A percentile compares a stretch with the other conserved stretches of the same genome.
Conservation (phyloP, 1,140 invertebrate species). For the Condylostylus longicornis region DNA sequence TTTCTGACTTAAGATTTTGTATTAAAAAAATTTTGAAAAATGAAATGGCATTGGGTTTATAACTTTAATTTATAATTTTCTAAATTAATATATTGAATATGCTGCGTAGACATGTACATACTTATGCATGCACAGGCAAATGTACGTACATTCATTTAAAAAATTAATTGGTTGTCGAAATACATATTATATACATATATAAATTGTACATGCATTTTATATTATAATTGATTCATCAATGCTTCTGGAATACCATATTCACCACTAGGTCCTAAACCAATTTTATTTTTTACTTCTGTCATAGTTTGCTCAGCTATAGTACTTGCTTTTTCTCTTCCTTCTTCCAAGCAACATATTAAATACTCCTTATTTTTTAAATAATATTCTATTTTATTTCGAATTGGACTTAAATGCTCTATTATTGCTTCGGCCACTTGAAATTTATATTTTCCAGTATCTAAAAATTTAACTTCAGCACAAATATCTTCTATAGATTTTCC, state of each 20-base stretch:
- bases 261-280: slow-evolving; percentile 36
- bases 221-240: background rate
- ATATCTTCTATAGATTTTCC: slow-evolving; percentile 55
- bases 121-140: too few relatives aligned
- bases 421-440: slow-evolving; percentile 55
- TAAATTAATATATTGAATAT: too few relatives aligned
- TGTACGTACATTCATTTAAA: too few relatives aligned
- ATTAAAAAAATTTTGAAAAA: too few relatives aligned
- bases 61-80: too few relatives aligned
- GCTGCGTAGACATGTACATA: too few relatives aligned
- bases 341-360: slow-evolving; percentile 49
- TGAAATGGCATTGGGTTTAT: too few relatives aligned
- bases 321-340: slow-evolving; percentile 53
- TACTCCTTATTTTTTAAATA: slow-evolving; percentile 45
- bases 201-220: too few relatives aligned
- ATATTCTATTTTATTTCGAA: slow-evolving; percentile 43
- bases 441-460: slow-evolving; percentile 75
- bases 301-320: slow-evolving; percentile 51
- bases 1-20: too few relatives aligned
- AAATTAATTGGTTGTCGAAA: too few relatives aligned
- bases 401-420: slow-evolving; percentile 55
- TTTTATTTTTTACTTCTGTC: slow-evolving; percentile 47
- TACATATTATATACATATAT: too few relatives aligned
- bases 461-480: slow-evolving; percentile 43
- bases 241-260: background rate